Conservation (phyloP, 2,113 vertebrate genomes). For the Cottus gobio region DNA sequence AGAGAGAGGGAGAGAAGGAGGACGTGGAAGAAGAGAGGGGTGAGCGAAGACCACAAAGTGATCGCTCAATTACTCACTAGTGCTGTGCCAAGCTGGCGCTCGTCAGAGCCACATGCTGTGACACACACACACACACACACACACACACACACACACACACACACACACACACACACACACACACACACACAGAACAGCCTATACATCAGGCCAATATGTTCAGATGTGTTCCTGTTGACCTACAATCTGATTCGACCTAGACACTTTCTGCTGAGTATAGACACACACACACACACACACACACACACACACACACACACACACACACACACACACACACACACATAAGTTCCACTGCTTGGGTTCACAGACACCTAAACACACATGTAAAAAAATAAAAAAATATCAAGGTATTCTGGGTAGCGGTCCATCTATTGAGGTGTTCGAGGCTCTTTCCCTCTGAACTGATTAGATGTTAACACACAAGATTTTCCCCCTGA, state of each 20-base stretch:
- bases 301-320: background rate
- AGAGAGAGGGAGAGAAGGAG: constrained; percentile 9
- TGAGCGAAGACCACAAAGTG: constrained; percentile 63
- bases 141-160: constrained; percentile 34
- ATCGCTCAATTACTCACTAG: constrained; percentile 73
- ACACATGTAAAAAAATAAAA: too few species aligned
- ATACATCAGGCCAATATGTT: constrained; percentile 47
- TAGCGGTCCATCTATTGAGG: constrained; percentile 13
- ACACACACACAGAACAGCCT: constrained; percentile 29
- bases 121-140: constrained; percentile 27
- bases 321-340: background rate
- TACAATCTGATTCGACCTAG: constrained; percentile 33
- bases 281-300: background rate
- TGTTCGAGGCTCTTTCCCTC: constrained; percentile 25
- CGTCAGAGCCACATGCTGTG: constrained; percentile 61
- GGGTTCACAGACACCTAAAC: constrained; percentile 6
- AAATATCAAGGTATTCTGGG: too few species aligned
- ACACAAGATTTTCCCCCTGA: too few species aligned
- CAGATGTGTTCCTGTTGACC: constrained; percentile 57
- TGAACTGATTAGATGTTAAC: constrained; percentile 20
- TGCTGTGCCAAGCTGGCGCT: constrained; percentile 63
- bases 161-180: constrained; percentile 33
- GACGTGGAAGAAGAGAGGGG: constrained; percentile 44
- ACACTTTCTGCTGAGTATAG: constrained; percentile 14
- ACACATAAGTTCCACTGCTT: background rate